Conservation (phyloP, 1,140 invertebrate species). For the Drosophila nebulosa region DNA sequence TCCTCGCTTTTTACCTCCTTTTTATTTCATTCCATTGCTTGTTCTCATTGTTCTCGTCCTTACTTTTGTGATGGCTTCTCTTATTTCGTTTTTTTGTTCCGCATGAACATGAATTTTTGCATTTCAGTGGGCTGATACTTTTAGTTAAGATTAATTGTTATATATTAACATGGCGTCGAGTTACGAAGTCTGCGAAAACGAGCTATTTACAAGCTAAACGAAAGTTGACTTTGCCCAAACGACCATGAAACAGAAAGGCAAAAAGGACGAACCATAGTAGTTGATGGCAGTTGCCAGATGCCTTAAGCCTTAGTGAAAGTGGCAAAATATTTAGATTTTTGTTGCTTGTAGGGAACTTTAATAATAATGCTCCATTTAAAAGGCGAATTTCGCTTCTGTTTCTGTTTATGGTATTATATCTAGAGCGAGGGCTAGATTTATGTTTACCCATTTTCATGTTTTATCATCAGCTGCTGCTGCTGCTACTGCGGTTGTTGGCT, state of each 20-base stretch:
- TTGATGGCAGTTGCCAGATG: constrained; percentile 4
- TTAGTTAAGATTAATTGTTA: constrained; percentile 80
- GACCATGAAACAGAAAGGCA: constrained; percentile 23
- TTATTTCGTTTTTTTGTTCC: not conserved
- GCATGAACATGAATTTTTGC: constrained; percentile 22
- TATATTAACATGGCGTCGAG: constrained; percentile 79
- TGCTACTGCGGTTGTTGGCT: constrained; percentile 10
- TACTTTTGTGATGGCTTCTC: no score
- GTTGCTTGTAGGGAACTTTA: constrained; percentile 23
- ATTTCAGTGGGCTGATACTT: constrained; percentile 55
- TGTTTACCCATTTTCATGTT: constrained; percentile 74
- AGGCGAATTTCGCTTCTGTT: not conserved
- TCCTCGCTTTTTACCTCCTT: no score
- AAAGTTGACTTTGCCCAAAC: constrained; percentile 76
- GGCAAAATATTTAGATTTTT: constrained; percentile 4
- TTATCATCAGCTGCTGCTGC: constrained; percentile 68
- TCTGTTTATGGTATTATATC: constrained; percentile 52
- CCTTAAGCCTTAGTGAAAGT: constrained; percentile 34
- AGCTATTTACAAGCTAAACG: constrained; percentile 81
- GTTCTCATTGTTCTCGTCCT: not conserved
- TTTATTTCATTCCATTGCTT: no score
- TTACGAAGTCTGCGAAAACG: constrained; percentile 79
- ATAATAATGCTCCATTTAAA: constrained; percentile 59
- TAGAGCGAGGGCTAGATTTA: constrained; percentile 57
- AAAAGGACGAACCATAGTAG: constrained; percentile 14